These are phyloP conservation scores for Anoplius nigerrimus DNA, from an alignment of 2,888 invertebrate species.

Conservation along the genomic window DNA sequence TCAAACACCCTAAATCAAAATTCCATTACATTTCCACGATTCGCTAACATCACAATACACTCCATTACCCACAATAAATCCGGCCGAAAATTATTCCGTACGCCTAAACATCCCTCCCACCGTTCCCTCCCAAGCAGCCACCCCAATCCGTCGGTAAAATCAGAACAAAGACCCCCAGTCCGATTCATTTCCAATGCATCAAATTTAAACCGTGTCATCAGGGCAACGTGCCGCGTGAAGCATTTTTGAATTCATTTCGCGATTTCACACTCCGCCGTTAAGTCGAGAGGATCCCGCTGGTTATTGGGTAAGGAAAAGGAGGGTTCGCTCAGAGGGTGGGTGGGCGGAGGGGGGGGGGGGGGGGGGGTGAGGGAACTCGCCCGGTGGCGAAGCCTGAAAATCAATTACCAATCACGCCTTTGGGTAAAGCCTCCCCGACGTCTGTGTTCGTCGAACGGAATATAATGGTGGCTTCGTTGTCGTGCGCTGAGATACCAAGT, in stretches of 20 bases:
- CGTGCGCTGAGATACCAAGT: slow-evolving; percentile 52
- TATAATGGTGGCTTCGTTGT: slow-evolving; percentile 63
- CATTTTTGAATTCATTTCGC: too few species aligned
- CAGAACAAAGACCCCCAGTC: too few species aligned
- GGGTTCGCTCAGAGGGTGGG: slow-evolving; percentile 27
- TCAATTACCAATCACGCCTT: slow-evolving; percentile 69
- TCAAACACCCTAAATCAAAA: too few species aligned
- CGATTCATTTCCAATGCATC: too few species aligned
- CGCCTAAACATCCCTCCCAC: background rate
- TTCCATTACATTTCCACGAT: too few species aligned
- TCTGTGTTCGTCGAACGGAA: slow-evolving; percentile 62
- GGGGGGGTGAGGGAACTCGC: slow-evolving; percentile 41
- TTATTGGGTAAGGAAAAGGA: slow-evolving; percentile 44
- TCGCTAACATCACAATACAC: too few species aligned
- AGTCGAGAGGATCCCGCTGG: slow-evolving; percentile 20
- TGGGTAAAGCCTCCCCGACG: slow-evolving; percentile 60
- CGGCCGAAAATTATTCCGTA: too few species aligned
- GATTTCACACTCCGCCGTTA: background rate
- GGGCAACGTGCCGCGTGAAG: too few species aligned
- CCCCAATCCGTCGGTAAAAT: background rate
- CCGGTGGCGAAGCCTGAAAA: slow-evolving; percentile 66
- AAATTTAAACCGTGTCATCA: too few species aligned
- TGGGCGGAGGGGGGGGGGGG: slow-evolving; percentile 25
- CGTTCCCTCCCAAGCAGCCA: background rate
- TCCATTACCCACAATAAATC: too few species aligned